Percentiles rank a stretch among this genome's conserved stretches.
phyloP scores from a whole-genome alignment of 2,797 vertebrate genomes.

The Karalla daura region DNA sequence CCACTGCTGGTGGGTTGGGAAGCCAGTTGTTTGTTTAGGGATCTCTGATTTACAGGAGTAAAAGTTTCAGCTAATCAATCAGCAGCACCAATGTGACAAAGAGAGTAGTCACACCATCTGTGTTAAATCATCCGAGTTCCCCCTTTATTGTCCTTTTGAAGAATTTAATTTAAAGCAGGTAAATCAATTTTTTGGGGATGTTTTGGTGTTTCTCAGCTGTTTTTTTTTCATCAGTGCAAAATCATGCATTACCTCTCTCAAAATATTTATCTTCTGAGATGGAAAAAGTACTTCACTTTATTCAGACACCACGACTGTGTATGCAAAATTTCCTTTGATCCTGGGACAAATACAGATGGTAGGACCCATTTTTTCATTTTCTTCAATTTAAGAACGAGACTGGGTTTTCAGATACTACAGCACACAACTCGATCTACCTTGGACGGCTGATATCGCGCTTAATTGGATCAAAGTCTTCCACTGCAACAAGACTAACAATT shows the following conservation, averaged over 20 bases:
- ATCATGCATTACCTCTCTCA: neutral
- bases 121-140: neutral
- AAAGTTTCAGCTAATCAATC: conserved; percentile 13
- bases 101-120: neutral
- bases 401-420: conserved; percentile 53
- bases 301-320: conserved; percentile 24
- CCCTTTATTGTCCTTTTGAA: neutral
- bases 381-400: conserved; percentile 46
- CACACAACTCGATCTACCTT: conserved; percentile 46
- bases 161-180: neutral
- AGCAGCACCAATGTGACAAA: neutral
- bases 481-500: conserved; percentile 54
- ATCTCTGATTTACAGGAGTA: conserved; percentile 17
- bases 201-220: neutral
- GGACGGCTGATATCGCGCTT: conserved; percentile 50
- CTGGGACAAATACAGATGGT: conserved; percentile 59
- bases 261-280: conserved; percentile 30
- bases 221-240: conserved; percentile 15
- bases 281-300: conserved; percentile 13
- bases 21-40: neutral
- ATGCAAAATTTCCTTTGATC: conserved; percentile 60
- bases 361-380: conserved; percentile 63
- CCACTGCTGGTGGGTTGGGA: neutral
- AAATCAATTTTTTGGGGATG: neutral
- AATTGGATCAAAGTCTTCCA: conserved; percentile 75